These are phyloP conservation scores for Pitta sordida DNA, from an alignment of 2,113 vertebrate genomes.

Conservation along the genomic window DNA sequence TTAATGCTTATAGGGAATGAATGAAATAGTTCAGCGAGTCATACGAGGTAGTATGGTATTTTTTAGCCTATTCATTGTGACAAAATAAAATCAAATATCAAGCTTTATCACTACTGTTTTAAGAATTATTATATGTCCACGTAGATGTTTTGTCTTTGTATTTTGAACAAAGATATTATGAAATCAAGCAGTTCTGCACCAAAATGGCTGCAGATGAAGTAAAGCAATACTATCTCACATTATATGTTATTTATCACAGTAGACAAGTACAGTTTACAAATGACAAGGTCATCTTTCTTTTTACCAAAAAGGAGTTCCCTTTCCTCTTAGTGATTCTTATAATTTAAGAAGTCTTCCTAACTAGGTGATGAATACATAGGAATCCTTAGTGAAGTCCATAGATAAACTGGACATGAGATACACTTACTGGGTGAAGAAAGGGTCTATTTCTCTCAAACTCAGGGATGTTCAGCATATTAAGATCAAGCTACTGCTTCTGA, in stretches of 20 bases:
- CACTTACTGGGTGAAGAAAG: neutral
- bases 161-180: neutral
- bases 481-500: neutral
- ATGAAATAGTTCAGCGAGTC: neutral
- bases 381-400: neutral
- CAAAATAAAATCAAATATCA: neutral
- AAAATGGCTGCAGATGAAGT: neutral
- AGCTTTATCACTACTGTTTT: neutral
- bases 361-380: neutral
- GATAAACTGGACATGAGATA: neutral
- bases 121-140: neutral
- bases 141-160: neutral
- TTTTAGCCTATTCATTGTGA: neutral
- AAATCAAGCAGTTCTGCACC: neutral
- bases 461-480: neutral
- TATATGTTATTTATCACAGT: neutral
- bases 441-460: neutral
- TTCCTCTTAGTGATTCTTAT: neutral
- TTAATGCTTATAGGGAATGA: neutral
- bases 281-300: neutral
- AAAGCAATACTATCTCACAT: neutral
- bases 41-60: neutral
- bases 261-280: neutral
- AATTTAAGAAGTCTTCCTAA: neutral
- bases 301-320: neutral